phyloP scores from a whole-genome alignment of 2,113 vertebrate genomes.

The Poeciliopsis turrubarensis region DNA sequence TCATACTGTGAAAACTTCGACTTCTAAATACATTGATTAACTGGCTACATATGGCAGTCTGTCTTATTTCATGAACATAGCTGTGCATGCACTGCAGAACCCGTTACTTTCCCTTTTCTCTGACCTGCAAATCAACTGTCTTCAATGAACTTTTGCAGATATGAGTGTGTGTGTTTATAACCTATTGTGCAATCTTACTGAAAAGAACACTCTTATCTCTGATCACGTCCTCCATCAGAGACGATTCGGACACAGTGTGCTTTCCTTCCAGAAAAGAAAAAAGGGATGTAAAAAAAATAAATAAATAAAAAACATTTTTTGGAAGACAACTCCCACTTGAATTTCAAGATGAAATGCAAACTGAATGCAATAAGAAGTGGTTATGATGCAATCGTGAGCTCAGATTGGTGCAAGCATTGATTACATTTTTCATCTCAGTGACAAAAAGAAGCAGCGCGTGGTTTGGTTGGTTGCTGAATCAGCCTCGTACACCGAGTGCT shows the following conservation, averaged over 20 bases:
- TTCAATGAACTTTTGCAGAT: slow-evolving; percentile 15
- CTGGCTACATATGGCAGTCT: background rate
- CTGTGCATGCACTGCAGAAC: background rate
- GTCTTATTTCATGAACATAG: background rate
- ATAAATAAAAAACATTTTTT: too few relatives aligned
- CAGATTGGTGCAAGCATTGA: background rate
- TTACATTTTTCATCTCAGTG: slow-evolving; percentile 16
- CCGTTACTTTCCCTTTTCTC: slow-evolving; percentile 14
- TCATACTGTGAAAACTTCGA: background rate
- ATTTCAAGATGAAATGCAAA: slow-evolving; percentile 31
- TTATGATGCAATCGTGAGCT: slow-evolving; percentile 11
- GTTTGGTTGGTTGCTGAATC: slow-evolving; percentile 9
- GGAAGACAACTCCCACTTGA: slow-evolving; percentile 9
- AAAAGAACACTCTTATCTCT: slow-evolving; percentile 51
- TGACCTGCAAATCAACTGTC: slow-evolving; percentile 21
- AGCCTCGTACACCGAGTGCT: background rate
- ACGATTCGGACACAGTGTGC: slow-evolving; percentile 30
- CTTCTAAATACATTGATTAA: slow-evolving; percentile 5
- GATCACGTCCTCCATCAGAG: slow-evolving; percentile 33
- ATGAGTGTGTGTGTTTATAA: background rate
- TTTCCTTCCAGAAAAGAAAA: slow-evolving; percentile 18
- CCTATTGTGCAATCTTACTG: slow-evolving; percentile 38
- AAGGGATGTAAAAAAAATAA: too few relatives aligned
- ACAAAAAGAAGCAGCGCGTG: background rate
- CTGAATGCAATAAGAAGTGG: slow-evolving; percentile 11